Evolutionary conservation across 2,113 vertebrate species (phyloP).

Genomic region (Heteronetta atricapilla): DNA sequence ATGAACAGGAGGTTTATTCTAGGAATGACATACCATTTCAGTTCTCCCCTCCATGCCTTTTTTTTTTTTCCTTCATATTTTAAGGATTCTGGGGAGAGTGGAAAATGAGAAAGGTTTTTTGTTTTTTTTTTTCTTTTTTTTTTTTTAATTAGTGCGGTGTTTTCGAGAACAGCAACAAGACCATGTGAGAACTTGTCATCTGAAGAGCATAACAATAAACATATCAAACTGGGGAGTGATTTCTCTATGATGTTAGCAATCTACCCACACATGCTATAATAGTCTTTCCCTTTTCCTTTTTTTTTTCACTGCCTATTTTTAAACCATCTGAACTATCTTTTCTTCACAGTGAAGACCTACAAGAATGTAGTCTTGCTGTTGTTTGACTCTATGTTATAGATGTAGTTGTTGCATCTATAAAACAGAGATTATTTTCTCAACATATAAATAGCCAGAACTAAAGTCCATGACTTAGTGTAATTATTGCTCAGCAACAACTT

Average conservation of each 20-base stretch:
- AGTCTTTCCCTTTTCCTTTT: background rate
- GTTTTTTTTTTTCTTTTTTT: background rate
- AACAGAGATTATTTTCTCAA: background rate
- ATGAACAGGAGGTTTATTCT: constrained; percentile 12
- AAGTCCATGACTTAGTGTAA: background rate
- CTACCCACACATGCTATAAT: constrained; percentile 19
- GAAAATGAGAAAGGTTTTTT: background rate
- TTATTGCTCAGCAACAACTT: too few species aligned
- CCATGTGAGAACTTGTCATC: background rate
- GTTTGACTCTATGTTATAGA: background rate
- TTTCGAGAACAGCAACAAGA: background rate
- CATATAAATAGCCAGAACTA: background rate
- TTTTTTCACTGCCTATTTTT: background rate
- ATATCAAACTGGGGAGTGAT: background rate
- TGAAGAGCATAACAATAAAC: background rate
- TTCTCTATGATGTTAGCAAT: background rate
- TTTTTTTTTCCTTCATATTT: background rate
- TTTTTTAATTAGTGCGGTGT: background rate
- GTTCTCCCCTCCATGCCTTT: background rate
- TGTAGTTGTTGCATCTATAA: background rate
- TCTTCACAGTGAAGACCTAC: background rate
- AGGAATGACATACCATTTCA: background rate
- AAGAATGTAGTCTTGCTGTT: background rate
- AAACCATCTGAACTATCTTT: background rate
- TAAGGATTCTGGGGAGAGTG: background rate